Base-by-base conservation (phyloP, 2,113 vertebrate species). In the Nematolebias whitei region DNA sequence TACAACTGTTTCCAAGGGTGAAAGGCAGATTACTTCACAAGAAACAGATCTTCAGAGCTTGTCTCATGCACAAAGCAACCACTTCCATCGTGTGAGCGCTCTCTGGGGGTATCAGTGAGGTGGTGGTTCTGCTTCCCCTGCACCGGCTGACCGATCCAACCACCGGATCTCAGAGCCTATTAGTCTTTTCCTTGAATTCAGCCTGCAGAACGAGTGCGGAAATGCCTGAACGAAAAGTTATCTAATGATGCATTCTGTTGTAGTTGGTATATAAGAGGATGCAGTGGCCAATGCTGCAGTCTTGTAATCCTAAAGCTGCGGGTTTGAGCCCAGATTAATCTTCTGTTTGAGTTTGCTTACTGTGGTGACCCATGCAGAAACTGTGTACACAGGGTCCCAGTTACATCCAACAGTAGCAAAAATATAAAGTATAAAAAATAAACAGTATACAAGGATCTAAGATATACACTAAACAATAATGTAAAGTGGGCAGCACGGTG, bases 31-130 rank as follows among this genome's bases (percentile, higher is more conserved):
- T 48, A 57, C 44, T 54, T 71, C 32, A 71, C 58, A 67, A 65
- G 38, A 81, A 79, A 76, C 49, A 10, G 63, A 80, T 74, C 26
- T 35, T 76, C 71, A 71, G 68, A 58, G 76, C 54, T 58, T 41
- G 13, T 74, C 51, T 74, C 39, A 49, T 45, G 59, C 38, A 38
- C 50, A 22, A 5, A 47, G 57, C 48, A 69, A 58, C 45, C 53
- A 68, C 65, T 77, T 76, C 64, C 47, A 63, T 74, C 62, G 79
- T 18, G 16, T 14, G 40, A 69, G 14, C 20, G 50, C 12, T 55
- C 20, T 68, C 11, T 1, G 47, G 63, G 70, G 73, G 65, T 68
- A 50, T 65, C 40, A 41, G 12, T 15, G 59, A 43, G 52, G 47
- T 66, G 35, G 44, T 49, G 32, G 59, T 71, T 54, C 14, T 47